Percentiles rank a stretch among this genome's conserved stretches.
phyloP scores from a whole-genome alignment of 2,797 vertebrate genomes.

The Thamnophis elegans region DNA sequence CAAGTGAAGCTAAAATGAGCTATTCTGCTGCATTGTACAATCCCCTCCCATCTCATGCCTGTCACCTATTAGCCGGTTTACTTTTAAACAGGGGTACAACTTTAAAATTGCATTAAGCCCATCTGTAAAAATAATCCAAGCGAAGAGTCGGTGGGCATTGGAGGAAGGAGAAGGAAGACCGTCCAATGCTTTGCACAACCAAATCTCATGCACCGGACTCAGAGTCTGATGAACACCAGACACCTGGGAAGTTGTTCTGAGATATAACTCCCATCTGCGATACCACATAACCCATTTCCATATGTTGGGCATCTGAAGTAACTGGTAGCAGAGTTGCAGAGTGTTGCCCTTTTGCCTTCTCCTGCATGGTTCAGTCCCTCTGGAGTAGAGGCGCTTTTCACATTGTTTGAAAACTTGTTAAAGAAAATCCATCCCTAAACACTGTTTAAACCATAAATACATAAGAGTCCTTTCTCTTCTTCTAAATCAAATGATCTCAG shows the following conservation, averaged over 20 bases:
- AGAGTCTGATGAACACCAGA: background rate
- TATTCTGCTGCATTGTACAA: background rate
- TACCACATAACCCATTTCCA: background rate
- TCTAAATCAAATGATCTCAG: conserved; percentile 26
- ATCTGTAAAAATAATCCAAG: background rate
- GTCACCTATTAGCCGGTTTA: background rate
- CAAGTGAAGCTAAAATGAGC: background rate
- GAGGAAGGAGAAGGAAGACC: background rate
- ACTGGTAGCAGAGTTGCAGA: background rate
- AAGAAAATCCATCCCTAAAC: conserved; percentile 26
- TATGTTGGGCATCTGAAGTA: background rate
- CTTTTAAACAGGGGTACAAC: background rate
- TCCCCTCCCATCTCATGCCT: background rate
- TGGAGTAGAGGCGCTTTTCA: conserved; percentile 15
- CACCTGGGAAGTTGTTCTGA: background rate
- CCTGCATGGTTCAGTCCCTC: background rate
- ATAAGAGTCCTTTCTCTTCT: background rate
- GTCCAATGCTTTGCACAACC: background rate
- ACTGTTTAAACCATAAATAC: conserved; percentile 54
- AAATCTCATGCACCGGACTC: background rate
- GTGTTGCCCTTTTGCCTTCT: background rate
- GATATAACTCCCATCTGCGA: background rate
- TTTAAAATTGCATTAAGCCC: background rate
- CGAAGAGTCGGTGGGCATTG: background rate
- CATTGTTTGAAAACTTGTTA: background rate